Percentiles rank a stretch among this genome's conserved stretches.
Conservation (phyloP, 2,113 vertebrate species). For the Tupaia chinensis region DNA sequence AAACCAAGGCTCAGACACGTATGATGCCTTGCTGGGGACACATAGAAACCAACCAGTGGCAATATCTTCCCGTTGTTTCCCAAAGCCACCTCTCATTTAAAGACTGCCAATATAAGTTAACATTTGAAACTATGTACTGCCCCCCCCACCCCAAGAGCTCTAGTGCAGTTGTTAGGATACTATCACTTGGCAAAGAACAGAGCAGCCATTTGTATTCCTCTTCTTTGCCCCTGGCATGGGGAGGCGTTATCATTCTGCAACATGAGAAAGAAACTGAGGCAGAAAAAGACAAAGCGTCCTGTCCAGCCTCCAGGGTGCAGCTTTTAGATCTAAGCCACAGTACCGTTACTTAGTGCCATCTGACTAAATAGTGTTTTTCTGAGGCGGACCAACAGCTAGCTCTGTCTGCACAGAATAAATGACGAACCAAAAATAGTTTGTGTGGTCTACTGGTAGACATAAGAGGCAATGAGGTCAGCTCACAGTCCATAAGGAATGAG, state of each 20-base stretch:
- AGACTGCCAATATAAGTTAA: neutral
- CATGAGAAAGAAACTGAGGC: constrained; percentile 45
- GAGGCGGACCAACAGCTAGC: constrained; percentile 44
- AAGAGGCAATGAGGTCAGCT: constrained; percentile 79
- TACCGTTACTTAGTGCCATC: constrained; percentile 37
- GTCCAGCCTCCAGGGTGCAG: too few species aligned
- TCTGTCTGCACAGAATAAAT: constrained; percentile 77
- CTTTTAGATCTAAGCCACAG: neutral
- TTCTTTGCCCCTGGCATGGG: neutral
- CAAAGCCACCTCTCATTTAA: neutral
- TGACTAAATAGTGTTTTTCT: constrained; percentile 70
- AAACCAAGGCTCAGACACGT: neutral
- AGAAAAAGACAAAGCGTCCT: neutral
- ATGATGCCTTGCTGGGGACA: neutral
- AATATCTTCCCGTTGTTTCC: neutral
- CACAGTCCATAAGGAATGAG: constrained; percentile 34
- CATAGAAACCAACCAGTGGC: neutral
- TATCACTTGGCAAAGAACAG: neutral
- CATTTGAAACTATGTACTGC: neutral
- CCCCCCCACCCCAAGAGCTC: neutral
- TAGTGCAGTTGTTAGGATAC: neutral
- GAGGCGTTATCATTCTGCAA: neutral
- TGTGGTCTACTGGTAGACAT: constrained; percentile 76
- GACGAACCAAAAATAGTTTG: constrained; percentile 71
- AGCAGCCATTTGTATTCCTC: neutral